Percentiles rank a stretch among this genome's conserved stretches.
phyloP scores from a whole-genome alignment of 2,888 invertebrate genomes.

The Aleiodes testaceus region DNA sequence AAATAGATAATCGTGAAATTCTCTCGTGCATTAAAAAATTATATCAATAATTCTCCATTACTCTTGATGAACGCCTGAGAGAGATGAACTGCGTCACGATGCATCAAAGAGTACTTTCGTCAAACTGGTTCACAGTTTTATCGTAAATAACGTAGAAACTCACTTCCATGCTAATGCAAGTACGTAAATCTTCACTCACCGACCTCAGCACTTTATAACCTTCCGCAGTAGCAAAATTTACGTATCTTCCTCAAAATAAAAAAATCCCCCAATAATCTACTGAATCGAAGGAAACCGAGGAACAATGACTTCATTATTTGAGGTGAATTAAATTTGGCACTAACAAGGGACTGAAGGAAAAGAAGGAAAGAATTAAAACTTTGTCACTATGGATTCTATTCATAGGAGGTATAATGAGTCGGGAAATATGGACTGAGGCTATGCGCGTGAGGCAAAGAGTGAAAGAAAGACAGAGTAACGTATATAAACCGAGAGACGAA shows the following conservation, averaged over 20 bases:
- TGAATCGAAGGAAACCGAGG: background rate
- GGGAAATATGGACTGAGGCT: background rate
- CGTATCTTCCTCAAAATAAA: conserved; percentile 1
- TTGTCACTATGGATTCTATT: conserved; percentile 8
- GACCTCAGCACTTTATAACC: conserved; percentile 45
- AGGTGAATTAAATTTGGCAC: too few species aligned
- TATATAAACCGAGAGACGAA: conserved; percentile 35
- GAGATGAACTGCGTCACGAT: conserved; percentile 45
- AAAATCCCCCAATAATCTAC: background rate
- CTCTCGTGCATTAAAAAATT: too few species aligned
- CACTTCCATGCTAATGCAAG: conserved; percentile 52
- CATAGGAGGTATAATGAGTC: background rate
- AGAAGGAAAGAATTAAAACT: conserved; percentile 4
- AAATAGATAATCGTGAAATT: too few species aligned
- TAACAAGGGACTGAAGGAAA: background rate
- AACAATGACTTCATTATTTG: too few species aligned
- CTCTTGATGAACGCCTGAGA: too few species aligned
- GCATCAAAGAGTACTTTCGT: conserved; percentile 45
- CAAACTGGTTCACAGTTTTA: conserved; percentile 48
- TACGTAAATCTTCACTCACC: conserved; percentile 50
- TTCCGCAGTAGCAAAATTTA: conserved; percentile 32
- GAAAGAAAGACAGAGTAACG: background rate
- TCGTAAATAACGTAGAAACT: conserved; percentile 51
- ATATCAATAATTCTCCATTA: too few species aligned
- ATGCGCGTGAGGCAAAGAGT: background rate